Evolutionary conservation across 1,140 invertebrate species (phyloP).

Genomic region (Goniozus legneri): DNA sequence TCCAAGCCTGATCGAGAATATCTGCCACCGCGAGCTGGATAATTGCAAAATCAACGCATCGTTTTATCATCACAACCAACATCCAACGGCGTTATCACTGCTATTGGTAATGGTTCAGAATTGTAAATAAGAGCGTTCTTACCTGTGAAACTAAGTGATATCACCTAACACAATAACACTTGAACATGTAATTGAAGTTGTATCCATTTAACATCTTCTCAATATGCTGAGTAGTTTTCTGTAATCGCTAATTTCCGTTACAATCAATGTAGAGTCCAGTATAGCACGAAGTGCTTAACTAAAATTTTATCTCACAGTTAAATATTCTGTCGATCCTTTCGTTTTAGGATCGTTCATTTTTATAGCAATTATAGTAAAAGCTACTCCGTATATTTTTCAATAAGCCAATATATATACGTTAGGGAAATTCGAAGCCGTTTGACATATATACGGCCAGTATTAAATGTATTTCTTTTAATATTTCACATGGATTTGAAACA

Average conservation of each 20-base stretch:
- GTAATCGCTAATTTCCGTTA: background rate
- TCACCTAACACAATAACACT: constrained; percentile 13
- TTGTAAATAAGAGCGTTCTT: constrained; percentile 44
- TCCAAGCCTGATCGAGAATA: constrained; percentile 43
- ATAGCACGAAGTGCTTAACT: too few relatives aligned
- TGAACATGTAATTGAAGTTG: background rate
- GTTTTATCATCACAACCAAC: constrained; percentile 6
- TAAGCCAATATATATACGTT: background rate
- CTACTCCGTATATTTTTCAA: background rate
- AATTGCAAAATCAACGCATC: constrained; percentile 12
- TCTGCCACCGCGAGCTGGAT: constrained; percentile 39
- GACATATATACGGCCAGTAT: background rate
- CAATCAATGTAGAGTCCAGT: too few relatives aligned
- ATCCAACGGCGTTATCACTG: constrained; percentile 16
- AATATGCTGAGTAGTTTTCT: background rate
- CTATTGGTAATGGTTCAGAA: constrained; percentile 28
- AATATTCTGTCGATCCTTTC: too few relatives aligned
- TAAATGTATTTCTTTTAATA: background rate
- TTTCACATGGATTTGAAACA: constrained; percentile 1
- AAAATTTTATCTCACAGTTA: too few relatives aligned
- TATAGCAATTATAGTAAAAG: too few relatives aligned
- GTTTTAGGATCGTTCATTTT: too few relatives aligned
- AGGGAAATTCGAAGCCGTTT: background rate
- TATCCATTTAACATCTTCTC: background rate
- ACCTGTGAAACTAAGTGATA: constrained; percentile 39